Conservation (phyloP, 2,888 invertebrate genomes). For the Drosophila incognita region DNA sequence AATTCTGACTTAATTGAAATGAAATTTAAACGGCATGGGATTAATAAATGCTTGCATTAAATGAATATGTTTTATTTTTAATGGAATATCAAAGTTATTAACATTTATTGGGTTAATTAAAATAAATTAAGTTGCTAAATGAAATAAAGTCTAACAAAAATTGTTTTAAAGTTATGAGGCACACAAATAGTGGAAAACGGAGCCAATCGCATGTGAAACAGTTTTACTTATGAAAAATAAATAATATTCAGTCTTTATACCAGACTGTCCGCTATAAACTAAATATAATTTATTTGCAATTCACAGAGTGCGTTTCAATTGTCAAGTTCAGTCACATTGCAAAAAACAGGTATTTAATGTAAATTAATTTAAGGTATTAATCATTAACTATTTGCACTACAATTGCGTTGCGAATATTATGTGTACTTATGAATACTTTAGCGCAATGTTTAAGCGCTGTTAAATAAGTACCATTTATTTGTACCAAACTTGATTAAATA, state of each 20-base stretch:
- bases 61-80: conserved; percentile 40
- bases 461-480: conserved; percentile 45
- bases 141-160: conserved; percentile 12
- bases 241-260: neutral
- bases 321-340: conserved; percentile 13
- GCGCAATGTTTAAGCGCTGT: conserved; percentile 30
- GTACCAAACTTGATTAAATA: conserved; percentile 60
- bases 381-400: conserved; percentile 62
- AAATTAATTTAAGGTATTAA: conserved; percentile 53
- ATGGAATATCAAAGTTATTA: conserved; percentile 48
- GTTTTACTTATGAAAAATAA: neutral
- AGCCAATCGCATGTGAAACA: neutral
- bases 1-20: conserved; percentile 56
- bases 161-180: neutral
- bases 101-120: conserved; percentile 58
- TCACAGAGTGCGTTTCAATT: conserved; percentile 3
- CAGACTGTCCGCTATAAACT: neutral
- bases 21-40: conserved; percentile 38
- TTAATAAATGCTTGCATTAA: conserved; percentile 43
- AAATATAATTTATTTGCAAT: conserved; percentile 1
- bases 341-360: conserved; percentile 35
- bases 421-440: conserved; percentile 12
- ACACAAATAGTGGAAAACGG: neutral
- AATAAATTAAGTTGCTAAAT: conserved; percentile 38
- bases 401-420: conserved; percentile 35